Evolutionary conservation across 2,888 invertebrate genomes (phyloP).

Genomic region (Ypsolopha sequella): DNA sequence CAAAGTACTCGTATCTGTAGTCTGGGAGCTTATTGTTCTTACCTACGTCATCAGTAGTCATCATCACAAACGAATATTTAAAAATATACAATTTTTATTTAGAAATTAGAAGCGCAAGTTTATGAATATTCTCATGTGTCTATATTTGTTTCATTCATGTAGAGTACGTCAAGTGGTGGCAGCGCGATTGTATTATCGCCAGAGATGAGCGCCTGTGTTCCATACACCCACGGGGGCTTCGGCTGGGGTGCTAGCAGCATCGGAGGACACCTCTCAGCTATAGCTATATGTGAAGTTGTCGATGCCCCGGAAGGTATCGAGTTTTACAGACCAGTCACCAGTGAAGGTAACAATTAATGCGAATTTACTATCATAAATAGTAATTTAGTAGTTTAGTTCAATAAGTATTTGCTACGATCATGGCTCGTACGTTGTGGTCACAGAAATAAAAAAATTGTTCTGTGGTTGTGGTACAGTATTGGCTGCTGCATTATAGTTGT

Average conservation of each 20-base stretch:
- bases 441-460: no score
- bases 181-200: constrained; percentile 82
- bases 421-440: not conserved
- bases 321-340: constrained; percentile 54
- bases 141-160: no score
- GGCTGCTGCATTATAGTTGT: not conserved
- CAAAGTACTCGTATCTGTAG: no score
- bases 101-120: no score
- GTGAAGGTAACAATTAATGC: constrained; percentile 32
- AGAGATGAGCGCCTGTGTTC: constrained; percentile 78
- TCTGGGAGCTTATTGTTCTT: no score
- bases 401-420: no score
- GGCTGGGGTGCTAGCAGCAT: constrained; percentile 83
- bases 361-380: not conserved
- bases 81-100: no score
- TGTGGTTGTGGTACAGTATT: not conserved
- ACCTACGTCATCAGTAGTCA: no score
- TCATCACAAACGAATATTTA: no score
- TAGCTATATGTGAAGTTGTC: constrained; percentile 85
- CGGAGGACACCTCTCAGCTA: constrained; percentile 81
- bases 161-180: constrained; percentile 34
- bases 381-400: not conserved
- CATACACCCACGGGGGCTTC: constrained; percentile 79
- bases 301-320: constrained; percentile 75
- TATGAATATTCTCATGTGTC: no score